phyloP scores from a whole-genome alignment of 2,797 vertebrate species.

The Hypotaenidia okinawae region DNA sequence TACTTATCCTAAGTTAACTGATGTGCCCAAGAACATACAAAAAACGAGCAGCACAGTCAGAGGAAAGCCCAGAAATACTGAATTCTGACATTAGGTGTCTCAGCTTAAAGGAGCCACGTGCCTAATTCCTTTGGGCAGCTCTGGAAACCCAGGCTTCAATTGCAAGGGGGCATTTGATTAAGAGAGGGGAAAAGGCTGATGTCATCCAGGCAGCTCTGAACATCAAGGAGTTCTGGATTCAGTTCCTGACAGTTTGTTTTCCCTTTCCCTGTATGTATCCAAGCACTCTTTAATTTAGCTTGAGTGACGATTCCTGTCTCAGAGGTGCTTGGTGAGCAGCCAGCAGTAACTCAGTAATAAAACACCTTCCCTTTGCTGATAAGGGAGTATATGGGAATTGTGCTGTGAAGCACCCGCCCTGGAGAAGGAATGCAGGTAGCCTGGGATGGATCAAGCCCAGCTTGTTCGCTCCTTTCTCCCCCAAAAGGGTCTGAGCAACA shows the following conservation, averaged over 20 bases:
- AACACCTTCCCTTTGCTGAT: slow-evolving; percentile 36
- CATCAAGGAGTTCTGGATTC: slow-evolving; percentile 4
- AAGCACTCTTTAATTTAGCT: slow-evolving; percentile 48
- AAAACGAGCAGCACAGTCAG: not conserved
- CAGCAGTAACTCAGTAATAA: slow-evolving; percentile 39
- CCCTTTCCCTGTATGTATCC: not conserved
- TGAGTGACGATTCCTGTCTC: slow-evolving; percentile 38
- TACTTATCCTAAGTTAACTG: not conserved
- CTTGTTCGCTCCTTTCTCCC: not conserved
- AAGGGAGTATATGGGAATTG: slow-evolving; percentile 14
- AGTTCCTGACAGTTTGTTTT: slow-evolving; percentile 49
- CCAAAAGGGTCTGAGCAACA: not conserved
- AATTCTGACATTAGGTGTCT: not conserved
- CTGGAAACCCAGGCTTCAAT: not conserved
- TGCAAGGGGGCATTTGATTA: not conserved
- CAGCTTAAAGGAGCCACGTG: not conserved
- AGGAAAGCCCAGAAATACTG: not conserved
- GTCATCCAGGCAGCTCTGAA: not conserved
- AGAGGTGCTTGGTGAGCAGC: slow-evolving; percentile 45
- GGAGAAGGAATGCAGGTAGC: slow-evolving; percentile 29
- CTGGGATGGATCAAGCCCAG: not conserved
- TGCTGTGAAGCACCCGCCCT: not conserved
- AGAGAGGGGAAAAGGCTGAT: not conserved
- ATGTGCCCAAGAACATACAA: not conserved
- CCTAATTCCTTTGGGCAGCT: not conserved